Conservation (phyloP, 1,140 invertebrate genomes). For the Pseudobourletiella spinata region DNA sequence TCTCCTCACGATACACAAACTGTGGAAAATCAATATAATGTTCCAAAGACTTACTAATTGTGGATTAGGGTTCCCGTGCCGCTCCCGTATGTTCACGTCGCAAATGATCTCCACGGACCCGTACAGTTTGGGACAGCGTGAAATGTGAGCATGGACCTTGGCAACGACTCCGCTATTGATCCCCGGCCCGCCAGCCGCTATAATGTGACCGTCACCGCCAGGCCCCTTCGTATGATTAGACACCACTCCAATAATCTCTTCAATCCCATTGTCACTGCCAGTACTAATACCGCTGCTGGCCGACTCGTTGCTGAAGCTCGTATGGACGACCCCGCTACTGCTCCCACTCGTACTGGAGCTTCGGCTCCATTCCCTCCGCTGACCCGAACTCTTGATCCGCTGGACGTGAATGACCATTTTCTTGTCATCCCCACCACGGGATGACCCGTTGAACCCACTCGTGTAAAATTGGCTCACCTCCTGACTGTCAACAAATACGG, state of each 20-base stretch:
- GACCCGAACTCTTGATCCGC: background rate
- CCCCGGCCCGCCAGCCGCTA: background rate
- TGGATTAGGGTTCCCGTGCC: slow-evolving; percentile 30
- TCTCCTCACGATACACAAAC: too few relatives aligned
- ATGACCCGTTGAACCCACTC: background rate
- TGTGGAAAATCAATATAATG: too few relatives aligned
- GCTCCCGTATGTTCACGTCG: slow-evolving; percentile 30
- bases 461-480: too few relatives aligned
- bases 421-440: background rate
- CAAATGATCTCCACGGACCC: slow-evolving; percentile 28
- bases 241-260: background rate
- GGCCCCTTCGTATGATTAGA: background rate
- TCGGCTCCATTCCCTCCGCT: background rate
- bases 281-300: background rate
- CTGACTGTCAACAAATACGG: background rate
- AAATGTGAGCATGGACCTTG: slow-evolving; percentile 31
- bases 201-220: background rate
- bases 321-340: background rate
- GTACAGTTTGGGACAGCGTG: slow-evolving; percentile 32
- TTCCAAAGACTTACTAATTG: slow-evolving; percentile 31
- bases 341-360: background rate
- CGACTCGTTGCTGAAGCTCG: background rate
- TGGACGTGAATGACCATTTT: slow-evolving; percentile 4
- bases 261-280: background rate
- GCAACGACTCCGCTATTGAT: slow-evolving; percentile 13